Conservation (phyloP, 2,113 vertebrate species). For the Leptobrachium leishanense region DNA sequence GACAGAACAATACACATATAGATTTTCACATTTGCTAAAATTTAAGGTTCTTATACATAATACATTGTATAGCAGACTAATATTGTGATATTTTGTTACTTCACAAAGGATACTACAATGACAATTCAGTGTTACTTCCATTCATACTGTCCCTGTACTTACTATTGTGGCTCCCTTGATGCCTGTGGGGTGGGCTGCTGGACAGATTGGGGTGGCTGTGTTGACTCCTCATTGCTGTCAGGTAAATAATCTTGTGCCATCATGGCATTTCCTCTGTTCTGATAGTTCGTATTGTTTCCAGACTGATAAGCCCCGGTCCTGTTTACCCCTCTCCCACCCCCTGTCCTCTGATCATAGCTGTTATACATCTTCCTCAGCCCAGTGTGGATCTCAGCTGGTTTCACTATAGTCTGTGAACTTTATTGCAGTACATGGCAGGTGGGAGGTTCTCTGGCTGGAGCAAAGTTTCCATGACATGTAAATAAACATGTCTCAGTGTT, state of each 20-base stretch:
- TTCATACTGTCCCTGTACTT: neutral
- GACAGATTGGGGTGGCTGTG: neutral
- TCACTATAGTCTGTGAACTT: neutral
- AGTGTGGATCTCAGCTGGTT: neutral
- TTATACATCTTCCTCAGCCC: neutral
- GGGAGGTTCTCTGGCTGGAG: too few species aligned
- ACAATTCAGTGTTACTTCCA: too few species aligned
- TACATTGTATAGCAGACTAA: too few species aligned
- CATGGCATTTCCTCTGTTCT: neutral
- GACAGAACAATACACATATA: too few species aligned
- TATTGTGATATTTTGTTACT: too few species aligned
- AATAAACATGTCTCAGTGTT: too few species aligned
- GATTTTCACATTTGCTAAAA: too few species aligned
- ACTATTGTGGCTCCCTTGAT: conserved; percentile 15
- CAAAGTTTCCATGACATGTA: too few species aligned
- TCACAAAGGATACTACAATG: too few species aligned
- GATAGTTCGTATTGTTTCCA: neutral
- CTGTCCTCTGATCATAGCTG: neutral
- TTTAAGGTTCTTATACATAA: too few species aligned
- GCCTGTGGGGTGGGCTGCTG: neutral
- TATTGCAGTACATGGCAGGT: too few species aligned
- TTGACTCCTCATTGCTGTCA: neutral
- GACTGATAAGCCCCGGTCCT: neutral
- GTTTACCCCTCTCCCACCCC: neutral
- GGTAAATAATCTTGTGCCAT: neutral